Conservation (phyloP, 1,140 invertebrate species). For the Maniola jurtina region DNA sequence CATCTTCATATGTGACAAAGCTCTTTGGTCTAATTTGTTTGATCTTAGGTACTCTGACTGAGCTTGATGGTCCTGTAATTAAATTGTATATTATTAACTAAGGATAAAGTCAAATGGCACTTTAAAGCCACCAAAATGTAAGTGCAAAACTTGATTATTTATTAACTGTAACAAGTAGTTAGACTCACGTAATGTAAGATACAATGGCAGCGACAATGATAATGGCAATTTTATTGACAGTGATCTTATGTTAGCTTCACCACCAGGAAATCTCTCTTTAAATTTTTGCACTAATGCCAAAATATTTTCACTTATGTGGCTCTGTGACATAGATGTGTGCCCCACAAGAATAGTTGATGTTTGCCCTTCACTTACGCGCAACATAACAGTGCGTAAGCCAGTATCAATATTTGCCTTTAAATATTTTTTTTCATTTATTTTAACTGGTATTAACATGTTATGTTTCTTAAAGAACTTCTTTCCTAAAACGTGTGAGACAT, state of each 20-base stretch:
- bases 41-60: slow-evolving; percentile 50
- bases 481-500: slow-evolving; percentile 81
- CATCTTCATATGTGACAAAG: slow-evolving; percentile 77
- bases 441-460: slow-evolving; percentile 81
- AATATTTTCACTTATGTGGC: slow-evolving; percentile 81
- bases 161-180: neutral
- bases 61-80: slow-evolving; percentile 56
- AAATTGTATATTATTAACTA: neutral
- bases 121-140: too few species aligned
- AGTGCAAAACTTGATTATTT: neutral
- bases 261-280: slow-evolving; percentile 80
- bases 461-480: slow-evolving; percentile 81
- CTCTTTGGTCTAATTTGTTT: slow-evolving; percentile 77
- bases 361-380: slow-evolving; percentile 79
- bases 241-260: slow-evolving; percentile 81
- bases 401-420: slow-evolving; percentile 80
- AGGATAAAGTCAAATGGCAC: neutral
- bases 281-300: slow-evolving; percentile 75
- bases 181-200: slow-evolving; percentile 81
- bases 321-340: slow-evolving; percentile 77
- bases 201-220: slow-evolving; percentile 81
- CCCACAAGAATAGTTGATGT: slow-evolving; percentile 80
- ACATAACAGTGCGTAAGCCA: slow-evolving; percentile 80
- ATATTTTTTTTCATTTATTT: slow-evolving; percentile 75
- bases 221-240: slow-evolving; percentile 79